Conservation (phyloP, 2,797 vertebrate genomes). For the Platyrinchus mystaceus region DNA sequence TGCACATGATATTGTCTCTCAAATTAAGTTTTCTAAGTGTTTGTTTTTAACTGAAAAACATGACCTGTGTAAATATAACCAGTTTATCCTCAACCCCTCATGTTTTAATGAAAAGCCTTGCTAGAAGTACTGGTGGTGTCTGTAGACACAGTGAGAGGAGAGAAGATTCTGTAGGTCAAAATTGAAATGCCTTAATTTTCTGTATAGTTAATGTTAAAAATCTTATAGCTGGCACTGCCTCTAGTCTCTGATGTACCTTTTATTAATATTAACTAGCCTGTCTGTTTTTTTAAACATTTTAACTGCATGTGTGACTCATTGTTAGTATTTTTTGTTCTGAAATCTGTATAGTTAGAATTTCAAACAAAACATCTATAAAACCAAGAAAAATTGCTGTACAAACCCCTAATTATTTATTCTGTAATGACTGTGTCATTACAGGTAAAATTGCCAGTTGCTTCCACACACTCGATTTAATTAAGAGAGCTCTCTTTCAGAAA, state of each 20-base stretch:
- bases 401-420: slow-evolving; percentile 1
- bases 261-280: not conserved
- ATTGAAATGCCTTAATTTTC: not conserved
- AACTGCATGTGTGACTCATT: not conserved
- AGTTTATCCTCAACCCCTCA: not conserved
- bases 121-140: not conserved
- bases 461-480: not conserved
- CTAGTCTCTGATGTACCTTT: not conserved
- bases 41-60: slow-evolving; percentile 9
- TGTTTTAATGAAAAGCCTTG: slow-evolving; percentile 14
- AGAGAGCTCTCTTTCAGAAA: not conserved
- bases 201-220: not conserved
- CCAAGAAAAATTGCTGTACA: not conserved
- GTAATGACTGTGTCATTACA: not conserved
- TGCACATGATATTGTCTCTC: not conserved
- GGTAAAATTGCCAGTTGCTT: slow-evolving; percentile 2
- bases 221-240: not conserved
- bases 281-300: not conserved
- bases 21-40: slow-evolving; percentile 7
- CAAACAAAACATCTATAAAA: not conserved
- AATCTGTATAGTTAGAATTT: not conserved
- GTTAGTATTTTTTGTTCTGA: not conserved
- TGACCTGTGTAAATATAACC: slow-evolving; percentile 1
- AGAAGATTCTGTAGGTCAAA: not conserved
- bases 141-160: not conserved